Conservation (phyloP, 2,888 invertebrate genomes). For the Cerastis leucographa region DNA sequence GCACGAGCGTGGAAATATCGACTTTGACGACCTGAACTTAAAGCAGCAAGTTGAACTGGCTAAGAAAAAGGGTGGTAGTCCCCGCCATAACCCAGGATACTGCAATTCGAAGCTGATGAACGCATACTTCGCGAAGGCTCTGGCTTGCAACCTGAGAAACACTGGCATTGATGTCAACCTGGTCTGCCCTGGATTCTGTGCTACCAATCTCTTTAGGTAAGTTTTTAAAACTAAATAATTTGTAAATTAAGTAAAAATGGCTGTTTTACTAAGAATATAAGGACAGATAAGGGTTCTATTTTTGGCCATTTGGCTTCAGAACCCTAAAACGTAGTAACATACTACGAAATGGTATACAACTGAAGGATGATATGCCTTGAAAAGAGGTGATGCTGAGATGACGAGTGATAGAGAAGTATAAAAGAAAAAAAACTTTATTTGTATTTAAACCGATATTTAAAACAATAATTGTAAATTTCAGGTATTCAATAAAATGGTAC, state of each 20-base stretch:
- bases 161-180: conserved; percentile 92
- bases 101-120: conserved; percentile 95
- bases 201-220: conserved; percentile 94
- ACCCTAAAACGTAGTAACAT: too few species aligned
- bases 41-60: conserved; percentile 86
- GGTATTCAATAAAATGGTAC: conserved; percentile 92
- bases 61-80: conserved; percentile 76
- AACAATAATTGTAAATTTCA: conserved; percentile 69
- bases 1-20: conserved; percentile 92
- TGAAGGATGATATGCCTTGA: too few species aligned
- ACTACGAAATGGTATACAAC: too few species aligned
- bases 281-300: too few species aligned
- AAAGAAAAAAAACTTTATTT: not conserved
- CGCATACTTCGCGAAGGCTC: conserved; percentile 92
- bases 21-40: conserved; percentile 92
- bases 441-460: not conserved
- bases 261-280: too few species aligned
- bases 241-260: too few species aligned
- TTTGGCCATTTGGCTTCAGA: too few species aligned
- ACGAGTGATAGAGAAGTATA: too few species aligned
- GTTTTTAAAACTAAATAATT: conserved; percentile 27
- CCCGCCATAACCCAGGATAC: conserved; percentile 91
- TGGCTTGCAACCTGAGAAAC: conserved; percentile 90
- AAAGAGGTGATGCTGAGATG: too few species aligned
- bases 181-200: conserved; percentile 95